phyloP scores from a whole-genome alignment of 2,797 vertebrate genomes.

The Pangasius macronema region DNA sequence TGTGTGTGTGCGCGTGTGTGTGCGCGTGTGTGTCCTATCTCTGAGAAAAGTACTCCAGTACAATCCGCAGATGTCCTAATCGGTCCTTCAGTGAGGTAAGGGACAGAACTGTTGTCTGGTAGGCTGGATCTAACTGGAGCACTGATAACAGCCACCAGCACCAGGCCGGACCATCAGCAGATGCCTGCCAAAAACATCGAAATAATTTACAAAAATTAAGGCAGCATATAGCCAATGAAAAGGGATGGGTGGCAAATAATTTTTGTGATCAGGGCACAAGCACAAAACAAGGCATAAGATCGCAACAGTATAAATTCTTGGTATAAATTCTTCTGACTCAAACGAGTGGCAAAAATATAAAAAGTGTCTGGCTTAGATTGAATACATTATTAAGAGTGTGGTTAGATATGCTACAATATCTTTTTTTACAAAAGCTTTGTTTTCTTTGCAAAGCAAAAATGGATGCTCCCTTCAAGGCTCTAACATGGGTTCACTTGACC shows the following conservation, averaged over 20 bases:
- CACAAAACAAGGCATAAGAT: neutral
- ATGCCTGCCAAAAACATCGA: constrained; percentile 68
- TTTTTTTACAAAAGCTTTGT: neutral
- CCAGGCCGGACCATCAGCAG: constrained; percentile 82
- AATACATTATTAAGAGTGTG: neutral
- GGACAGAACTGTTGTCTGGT: constrained; percentile 84
- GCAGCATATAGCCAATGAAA: neutral
- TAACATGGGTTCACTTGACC: neutral
- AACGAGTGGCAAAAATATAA: neutral
- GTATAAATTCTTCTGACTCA: neutral
- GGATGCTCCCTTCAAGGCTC: neutral
- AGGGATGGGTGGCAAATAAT: neutral
- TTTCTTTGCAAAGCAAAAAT: neutral
- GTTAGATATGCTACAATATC: neutral
- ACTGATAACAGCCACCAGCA: constrained; percentile 93
- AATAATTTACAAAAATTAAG: constrained; percentile 33
- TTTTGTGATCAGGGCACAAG: neutral
- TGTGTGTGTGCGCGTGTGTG: constrained; percentile 6
- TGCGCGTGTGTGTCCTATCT: constrained; percentile 61
- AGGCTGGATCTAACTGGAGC: constrained; percentile 84
- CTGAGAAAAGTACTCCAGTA: constrained; percentile 83
- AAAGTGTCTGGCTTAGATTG: neutral
- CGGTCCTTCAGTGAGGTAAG: constrained; percentile 82
- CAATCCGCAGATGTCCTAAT: constrained; percentile 79
- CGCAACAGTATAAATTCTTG: neutral